Percentiles rank a stretch among this genome's conserved stretches.
phyloP scores from a whole-genome alignment of 2,113 vertebrate species.

The Leptocoma aspasia region DNA sequence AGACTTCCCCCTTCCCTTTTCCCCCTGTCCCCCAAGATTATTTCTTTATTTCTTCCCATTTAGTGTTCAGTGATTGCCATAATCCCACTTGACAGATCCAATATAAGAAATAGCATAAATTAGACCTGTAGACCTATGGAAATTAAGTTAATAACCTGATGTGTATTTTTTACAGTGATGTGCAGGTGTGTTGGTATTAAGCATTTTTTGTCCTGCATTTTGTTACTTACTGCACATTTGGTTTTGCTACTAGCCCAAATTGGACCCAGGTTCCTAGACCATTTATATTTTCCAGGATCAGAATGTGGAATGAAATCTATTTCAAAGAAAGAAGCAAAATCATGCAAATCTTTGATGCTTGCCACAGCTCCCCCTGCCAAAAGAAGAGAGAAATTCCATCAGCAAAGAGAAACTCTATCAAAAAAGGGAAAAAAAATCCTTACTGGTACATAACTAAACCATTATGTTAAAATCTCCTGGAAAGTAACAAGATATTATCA shows the following conservation, averaged over 20 bases:
- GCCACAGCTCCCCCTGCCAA: background rate
- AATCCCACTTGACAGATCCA: background rate
- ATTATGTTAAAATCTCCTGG: background rate
- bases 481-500: background rate
- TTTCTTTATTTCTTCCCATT: background rate
- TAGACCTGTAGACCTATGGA: background rate
- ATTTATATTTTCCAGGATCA: background rate
- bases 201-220: background rate
- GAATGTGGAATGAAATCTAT: background rate
- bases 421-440: background rate
- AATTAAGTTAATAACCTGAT: background rate
- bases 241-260: background rate
- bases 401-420: background rate
- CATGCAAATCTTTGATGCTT: background rate
- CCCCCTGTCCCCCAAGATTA: background rate
- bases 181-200: background rate
- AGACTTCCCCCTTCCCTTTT: rapidly evolving
- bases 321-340: background rate
- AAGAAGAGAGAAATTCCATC: background rate
- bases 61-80: background rate
- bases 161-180: background rate
- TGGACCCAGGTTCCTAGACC: background rate
- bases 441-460: background rate
- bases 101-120: background rate
- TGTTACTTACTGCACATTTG: background rate